Evolutionary conservation across 1,140 invertebrate genomes (phyloP).

Genomic region (Bombus huntii): DNA sequence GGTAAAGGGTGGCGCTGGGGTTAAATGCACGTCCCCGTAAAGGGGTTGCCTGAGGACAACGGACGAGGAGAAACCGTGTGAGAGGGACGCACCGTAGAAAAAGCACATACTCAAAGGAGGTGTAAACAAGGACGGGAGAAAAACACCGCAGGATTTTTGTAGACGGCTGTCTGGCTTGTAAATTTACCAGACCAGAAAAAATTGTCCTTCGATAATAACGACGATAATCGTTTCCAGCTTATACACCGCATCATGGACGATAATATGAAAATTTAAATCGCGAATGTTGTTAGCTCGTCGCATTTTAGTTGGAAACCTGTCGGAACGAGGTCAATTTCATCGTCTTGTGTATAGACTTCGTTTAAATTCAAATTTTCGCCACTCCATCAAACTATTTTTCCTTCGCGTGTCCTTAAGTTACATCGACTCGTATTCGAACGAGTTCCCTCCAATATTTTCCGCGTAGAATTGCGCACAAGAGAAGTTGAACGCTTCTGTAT

Average conservation of each 20-base stretch:
- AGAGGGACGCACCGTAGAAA: constrained; percentile 49
- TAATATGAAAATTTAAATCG: not conserved
- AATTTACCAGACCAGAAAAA: constrained; percentile 53
- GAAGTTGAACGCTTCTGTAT: not conserved
- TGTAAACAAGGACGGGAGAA: constrained; percentile 50
- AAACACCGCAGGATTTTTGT: constrained; percentile 50
- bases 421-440: not conserved
- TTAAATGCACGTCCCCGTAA: constrained; percentile 64
- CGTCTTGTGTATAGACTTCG: not conserved
- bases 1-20: constrained; percentile 49
- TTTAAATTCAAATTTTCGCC: not conserved
- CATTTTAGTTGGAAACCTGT: not conserved
- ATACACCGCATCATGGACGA: not conserved
- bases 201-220: constrained; percentile 38
- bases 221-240: not conserved
- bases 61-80: constrained; percentile 52
- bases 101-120: constrained; percentile 33
- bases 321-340: not conserved
- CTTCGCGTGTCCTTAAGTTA: too few relatives aligned
- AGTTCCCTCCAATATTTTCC: not conserved
- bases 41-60: constrained; percentile 60
- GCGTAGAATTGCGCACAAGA: not conserved
- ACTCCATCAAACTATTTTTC: not conserved
- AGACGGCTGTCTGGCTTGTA: constrained; percentile 49
- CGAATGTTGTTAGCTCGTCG: too few relatives aligned